Evolutionary conservation across 2,797 vertebrate genomes (phyloP).

Genomic region (Apogon hyalosoma): DNA sequence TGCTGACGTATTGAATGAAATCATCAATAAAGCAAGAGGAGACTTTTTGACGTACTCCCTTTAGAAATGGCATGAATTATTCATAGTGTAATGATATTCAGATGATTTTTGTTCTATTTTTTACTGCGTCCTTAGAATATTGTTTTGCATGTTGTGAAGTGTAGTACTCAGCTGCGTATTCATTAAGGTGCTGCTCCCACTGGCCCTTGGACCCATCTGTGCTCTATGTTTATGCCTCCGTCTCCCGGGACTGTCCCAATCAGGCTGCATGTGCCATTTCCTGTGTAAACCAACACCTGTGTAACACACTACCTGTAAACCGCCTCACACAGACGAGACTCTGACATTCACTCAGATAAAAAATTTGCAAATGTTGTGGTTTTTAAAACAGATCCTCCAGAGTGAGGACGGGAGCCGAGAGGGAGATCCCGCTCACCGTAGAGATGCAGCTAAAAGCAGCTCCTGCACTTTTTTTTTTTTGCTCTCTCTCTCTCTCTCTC

Average conservation of each 20-base stretch:
- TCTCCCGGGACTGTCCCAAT: conserved; percentile 81
- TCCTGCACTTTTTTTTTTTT: conserved; percentile 41
- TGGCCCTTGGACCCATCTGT: conserved; percentile 85
- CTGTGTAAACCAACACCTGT: conserved; percentile 86
- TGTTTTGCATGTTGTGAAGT: conserved; percentile 85
- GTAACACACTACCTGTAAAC: conserved; percentile 85
- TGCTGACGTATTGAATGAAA: conserved; percentile 77
- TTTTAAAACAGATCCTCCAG: conserved; percentile 74
- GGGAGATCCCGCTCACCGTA: conserved; percentile 54
- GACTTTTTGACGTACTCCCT: conserved; percentile 76
- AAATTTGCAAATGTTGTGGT: conserved; percentile 80
- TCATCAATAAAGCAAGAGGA: conserved; percentile 73
- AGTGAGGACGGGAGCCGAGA: conserved; percentile 60
- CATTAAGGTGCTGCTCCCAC: conserved; percentile 86
- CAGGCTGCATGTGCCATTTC: conserved; percentile 84
- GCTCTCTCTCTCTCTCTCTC: not conserved
- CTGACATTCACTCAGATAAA: conserved; percentile 71
- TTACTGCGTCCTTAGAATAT: conserved; percentile 76
- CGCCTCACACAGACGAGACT: conserved; percentile 74
- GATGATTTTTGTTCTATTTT: conserved; percentile 80
- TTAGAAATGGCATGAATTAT: conserved; percentile 81
- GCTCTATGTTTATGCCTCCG: conserved; percentile 80
- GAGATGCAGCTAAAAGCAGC: conserved; percentile 68
- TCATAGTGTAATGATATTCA: conserved; percentile 80
- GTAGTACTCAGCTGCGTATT: conserved; percentile 85